Evolutionary conservation across 2,113 vertebrate genomes (phyloP).

Genomic region (Bothrops jararaca): DNA sequence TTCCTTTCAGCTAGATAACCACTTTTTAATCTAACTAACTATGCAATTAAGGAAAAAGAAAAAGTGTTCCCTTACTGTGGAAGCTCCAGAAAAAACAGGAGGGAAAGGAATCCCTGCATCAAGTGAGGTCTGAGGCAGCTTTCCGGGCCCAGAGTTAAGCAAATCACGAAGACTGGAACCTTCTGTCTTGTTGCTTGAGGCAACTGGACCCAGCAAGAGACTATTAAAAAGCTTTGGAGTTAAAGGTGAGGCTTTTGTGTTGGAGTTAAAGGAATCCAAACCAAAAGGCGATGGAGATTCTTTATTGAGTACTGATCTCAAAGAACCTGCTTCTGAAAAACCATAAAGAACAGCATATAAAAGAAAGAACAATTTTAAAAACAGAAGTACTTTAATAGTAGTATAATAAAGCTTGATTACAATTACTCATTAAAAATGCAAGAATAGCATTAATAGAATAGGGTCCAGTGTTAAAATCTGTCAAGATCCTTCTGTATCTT

Average conservation of each 20-base stretch:
- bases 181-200: conserved; percentile 89
- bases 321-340: conserved; percentile 82
- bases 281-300: conserved; percentile 89
- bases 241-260: conserved; percentile 84
- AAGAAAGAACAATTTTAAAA: background rate
- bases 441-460: background rate
- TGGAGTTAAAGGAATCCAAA: conserved; percentile 89
- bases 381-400: background rate
- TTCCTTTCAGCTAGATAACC: background rate
- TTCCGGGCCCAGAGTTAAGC: conserved; percentile 93
- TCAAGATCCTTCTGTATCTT: no score
- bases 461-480: no score
- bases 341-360: conserved; percentile 24
- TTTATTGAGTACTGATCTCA: conserved; percentile 89
- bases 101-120: conserved; percentile 92
- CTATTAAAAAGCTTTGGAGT: conserved; percentile 96
- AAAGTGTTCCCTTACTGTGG: conserved; percentile 75
- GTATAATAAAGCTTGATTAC: background rate
- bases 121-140: conserved; percentile 85
- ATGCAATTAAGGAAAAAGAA: background rate
- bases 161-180: conserved; percentile 95
- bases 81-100: conserved; percentile 88
- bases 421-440: background rate
- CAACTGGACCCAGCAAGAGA: conserved; percentile 86
- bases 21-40: background rate